Evolutionary conservation across 2,888 invertebrate genomes (phyloP), one percentile per base, ranked within the genome.

Genomic region (Scaptomyza caliginosa): DNA sequence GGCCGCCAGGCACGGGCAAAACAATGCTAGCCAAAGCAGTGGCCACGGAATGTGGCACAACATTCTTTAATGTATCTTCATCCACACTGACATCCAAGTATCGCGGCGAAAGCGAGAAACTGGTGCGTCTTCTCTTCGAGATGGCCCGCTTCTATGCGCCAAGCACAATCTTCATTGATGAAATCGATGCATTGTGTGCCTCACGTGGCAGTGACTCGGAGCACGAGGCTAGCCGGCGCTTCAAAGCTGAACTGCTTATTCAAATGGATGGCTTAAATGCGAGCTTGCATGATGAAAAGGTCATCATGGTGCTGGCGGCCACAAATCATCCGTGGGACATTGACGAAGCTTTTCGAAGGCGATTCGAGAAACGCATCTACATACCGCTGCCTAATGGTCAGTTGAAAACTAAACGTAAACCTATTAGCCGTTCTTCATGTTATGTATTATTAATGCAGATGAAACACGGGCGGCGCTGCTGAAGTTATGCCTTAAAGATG

Each of bases 291-390:
- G 93, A 93, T 66, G 93, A 94, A 52, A 94, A 95, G 86, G 92
- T 95, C 19, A 95, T 97, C 21, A 96, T 97, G 95, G 97, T 97
- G 13, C 90, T 97, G 73, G 97, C 97, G 0, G 97, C 97, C 5
- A 97, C 97, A 0, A 97, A 97, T 91, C 96, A 96, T 89, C 97
- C 97, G 0, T 97, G 97, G 97, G 96, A 97, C 88, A 94, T 97
- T 73, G 97, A 96, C 88, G 97, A 97, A 86, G 97, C 97, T 0
- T 94, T 97, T 79, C 92, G 96, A 26, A 93, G 97, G 77, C 93
- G 97, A 46, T 94, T 97, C 72, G 97, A 97, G 88, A 97, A 97
- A 91, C 93, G 97, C 74, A 96, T 97, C 76, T 97, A 96, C 90
- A 96, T 97, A 78, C 96, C 96, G 19, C 92, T 97, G 57, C 97